A percentile compares a stretch with the other conserved stretches of the same genome.
Evolutionary conservation across 2,113 vertebrate species (phyloP).

Genomic region (Indicator maculatus): DNA sequence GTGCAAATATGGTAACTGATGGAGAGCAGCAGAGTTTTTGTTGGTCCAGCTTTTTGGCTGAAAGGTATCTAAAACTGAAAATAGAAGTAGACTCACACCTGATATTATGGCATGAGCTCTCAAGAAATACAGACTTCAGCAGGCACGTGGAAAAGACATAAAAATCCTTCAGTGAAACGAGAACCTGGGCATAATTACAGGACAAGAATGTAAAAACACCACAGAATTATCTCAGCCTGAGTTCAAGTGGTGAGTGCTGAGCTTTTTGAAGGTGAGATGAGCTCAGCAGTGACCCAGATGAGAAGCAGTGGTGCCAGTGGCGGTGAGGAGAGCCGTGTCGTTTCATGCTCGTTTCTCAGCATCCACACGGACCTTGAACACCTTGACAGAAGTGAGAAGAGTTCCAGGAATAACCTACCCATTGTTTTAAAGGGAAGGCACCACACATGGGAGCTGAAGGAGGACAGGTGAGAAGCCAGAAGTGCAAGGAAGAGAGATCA

Average conservation of each 20-base stretch:
- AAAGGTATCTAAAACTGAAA: constrained; percentile 55
- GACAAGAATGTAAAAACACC: constrained; percentile 14
- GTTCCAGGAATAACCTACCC: constrained; percentile 67
- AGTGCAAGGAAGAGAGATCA: neutral
- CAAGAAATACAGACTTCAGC: constrained; percentile 39
- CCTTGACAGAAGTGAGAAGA: constrained; percentile 34
- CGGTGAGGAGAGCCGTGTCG: neutral
- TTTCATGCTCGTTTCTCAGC: constrained; percentile 28
- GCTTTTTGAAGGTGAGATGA: constrained; percentile 42
- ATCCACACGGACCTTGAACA: neutral
- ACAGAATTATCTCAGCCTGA: constrained; percentile 35
- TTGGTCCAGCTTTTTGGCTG: constrained; percentile 72
- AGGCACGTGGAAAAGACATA: constrained; percentile 68
- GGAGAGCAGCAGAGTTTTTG: constrained; percentile 61
- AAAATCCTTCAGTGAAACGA: constrained; percentile 62
- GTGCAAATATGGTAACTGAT: constrained; percentile 54
- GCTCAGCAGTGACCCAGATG: constrained; percentile 30
- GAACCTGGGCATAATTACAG: constrained; percentile 61
- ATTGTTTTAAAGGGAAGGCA: constrained; percentile 20
- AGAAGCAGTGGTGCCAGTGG: neutral
- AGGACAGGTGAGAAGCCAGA: constrained; percentile 1
- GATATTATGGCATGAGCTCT: constrained; percentile 71
- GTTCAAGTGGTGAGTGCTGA: constrained; percentile 49
- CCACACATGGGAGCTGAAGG: constrained; percentile 5
- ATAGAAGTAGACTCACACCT: constrained; percentile 65